Conservation (phyloP, 1,140 invertebrate genomes). For the Neomicropteryx cornuta region DNA sequence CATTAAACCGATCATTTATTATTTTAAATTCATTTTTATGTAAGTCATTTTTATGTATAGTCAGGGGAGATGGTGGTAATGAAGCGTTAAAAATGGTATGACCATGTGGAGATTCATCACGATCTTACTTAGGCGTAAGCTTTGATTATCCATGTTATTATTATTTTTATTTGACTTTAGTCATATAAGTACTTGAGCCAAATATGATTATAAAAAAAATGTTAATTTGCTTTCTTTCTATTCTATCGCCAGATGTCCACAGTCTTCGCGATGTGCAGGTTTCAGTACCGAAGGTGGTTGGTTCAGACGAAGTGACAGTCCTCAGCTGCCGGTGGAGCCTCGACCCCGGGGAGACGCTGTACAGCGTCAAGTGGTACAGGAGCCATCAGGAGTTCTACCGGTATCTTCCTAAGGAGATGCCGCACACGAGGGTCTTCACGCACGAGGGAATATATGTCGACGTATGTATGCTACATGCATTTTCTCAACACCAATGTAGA, state of each 20-base stretch:
- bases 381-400: conserved; percentile 59
- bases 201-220: too few relatives aligned
- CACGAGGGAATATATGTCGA: conserved; percentile 47
- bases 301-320: conserved; percentile 52
- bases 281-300: conserved; percentile 49
- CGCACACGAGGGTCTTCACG: conserved; percentile 45
- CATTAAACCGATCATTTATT: too few relatives aligned
- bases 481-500: not conserved
- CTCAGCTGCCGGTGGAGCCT: conserved; percentile 65
- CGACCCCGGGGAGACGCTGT: conserved; percentile 49
- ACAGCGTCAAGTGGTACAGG: conserved; percentile 79
- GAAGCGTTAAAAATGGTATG: too few relatives aligned
- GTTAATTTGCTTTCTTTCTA: too few relatives aligned
- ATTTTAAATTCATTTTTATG: too few relatives aligned
- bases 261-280: conserved; percentile 37
- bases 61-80: too few relatives aligned
- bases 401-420: conserved; percentile 51
- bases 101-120: too few relatives aligned
- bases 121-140: too few relatives aligned
- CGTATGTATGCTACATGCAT: conserved; percentile 27
- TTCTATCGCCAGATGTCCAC: conserved; percentile 11
- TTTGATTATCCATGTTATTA: too few relatives aligned
- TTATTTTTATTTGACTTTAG: too few relatives aligned
- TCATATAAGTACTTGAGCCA: too few relatives aligned
- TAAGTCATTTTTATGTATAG: too few relatives aligned